phyloP scores from a whole-genome alignment of 1,140 invertebrate genomes.

The Procambarus virginalis region DNA sequence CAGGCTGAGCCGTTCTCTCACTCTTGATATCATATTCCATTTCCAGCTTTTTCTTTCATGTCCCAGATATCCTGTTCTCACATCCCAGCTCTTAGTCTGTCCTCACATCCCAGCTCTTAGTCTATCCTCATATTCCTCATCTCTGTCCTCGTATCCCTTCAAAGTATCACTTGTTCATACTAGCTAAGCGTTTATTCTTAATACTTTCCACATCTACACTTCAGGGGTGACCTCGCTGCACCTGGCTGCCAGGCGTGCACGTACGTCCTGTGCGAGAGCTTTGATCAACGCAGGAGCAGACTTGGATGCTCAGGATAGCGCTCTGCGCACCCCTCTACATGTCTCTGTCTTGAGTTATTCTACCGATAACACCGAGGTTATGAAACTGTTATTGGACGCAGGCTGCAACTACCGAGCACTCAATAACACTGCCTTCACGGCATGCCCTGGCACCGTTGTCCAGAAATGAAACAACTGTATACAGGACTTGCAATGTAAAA shows the following conservation, averaged over 20 bases:
- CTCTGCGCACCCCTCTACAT: slow-evolving; percentile 14
- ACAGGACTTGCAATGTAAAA: no score
- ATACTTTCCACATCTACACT: no score
- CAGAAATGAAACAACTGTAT: slow-evolving; percentile 18
- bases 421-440: background rate
- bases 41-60: no score
- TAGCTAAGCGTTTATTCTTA: no score
- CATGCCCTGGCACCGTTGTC: slow-evolving; percentile 17
- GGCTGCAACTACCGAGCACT: background rate
- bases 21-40: no score
- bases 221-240: slow-evolving; percentile 13
- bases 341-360: slow-evolving; percentile 7
- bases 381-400: slow-evolving; percentile 21
- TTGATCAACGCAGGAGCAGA: slow-evolving; percentile 1
- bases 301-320: slow-evolving; percentile 8
- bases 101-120: no score
- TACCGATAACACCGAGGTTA: background rate
- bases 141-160: no score
- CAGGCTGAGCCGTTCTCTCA: no score
- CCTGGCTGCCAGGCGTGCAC: slow-evolving; percentile 7
- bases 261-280: background rate
- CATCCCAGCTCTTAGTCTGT: no score
- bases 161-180: no score
- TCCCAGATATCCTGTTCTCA: no score
- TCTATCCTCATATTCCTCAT: no score